Evolutionary conservation across 2,797 vertebrate genomes (phyloP), one percentile per base, ranked within the genome.

Genomic region (Syncerus caffer): DNA sequence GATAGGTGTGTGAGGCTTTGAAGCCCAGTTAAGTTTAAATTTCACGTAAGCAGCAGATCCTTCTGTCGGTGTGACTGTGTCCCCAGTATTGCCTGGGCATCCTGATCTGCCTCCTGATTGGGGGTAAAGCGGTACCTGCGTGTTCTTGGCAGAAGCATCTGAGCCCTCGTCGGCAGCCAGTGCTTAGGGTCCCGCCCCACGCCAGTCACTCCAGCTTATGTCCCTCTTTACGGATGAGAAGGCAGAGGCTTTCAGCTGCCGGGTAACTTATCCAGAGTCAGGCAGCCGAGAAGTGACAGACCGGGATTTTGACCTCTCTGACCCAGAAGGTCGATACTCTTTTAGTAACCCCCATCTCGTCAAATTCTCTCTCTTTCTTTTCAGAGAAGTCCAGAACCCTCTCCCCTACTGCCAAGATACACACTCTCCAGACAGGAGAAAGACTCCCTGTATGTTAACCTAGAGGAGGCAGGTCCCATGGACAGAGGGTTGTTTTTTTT

Each of bases 61-160:
- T 10, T 57, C 67, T 71, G 89, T 64, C 11, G 64, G n/a, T 25
- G 0, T 67, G 76, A n/a, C 8, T 29, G 1, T 23, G 47, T 50
- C 47, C 67, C 80, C 31, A 12, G 6, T 2, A 23, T 16, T 19
- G 58, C 51, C 19, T 0, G 16, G 31, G 16, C 7, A 2, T 62
- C 16, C 53, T n/a, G 23, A 25, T 80, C 62, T 31, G 3, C 74
- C 67, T 60, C 25, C 10, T 7, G 16, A 27, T 1, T 5, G 47
- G 60, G 29, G 29, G 1, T 16, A 6, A 25, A 12, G 8, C 9
- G 5, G 8, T 4, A 1, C 27, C 1, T 4, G 27, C 1, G 0
- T 1, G 0, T 31, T 14, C 42, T 62, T 6, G 12, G 47, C 8
- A 19, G 60, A 27, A 10, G 67, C 7, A 0, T 12, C 2, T 15